Base-by-base conservation (phyloP, 2,113 vertebrate genomes). In the Scomber colias region DNA sequence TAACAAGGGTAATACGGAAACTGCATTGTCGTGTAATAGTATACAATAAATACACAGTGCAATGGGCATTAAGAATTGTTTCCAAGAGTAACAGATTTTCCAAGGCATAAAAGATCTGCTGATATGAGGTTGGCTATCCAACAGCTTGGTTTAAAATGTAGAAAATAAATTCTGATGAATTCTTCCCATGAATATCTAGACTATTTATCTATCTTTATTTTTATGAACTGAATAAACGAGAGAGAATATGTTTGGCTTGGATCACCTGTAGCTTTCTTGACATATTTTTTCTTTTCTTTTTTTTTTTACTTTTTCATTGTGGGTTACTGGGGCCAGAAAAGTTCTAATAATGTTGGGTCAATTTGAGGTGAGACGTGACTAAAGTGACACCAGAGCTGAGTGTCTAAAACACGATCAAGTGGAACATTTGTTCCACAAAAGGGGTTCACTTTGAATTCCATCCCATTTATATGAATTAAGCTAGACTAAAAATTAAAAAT, bases 1-100 rank as follows among this genome's bases (percentile, higher is more conserved):
- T 84, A 93, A 90, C 87, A 84, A 84, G 68, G 56, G 63, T 85
- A 86, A 90, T 87, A 78, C 85, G 81, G 85, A 90, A 92, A 92
- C 69, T 70, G 68, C 55, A 77, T 53, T 73, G 63, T 76, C 5
- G 15, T 79, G 79, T 87, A 88, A 90, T 75, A 74, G 65, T 73
- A 85, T 81, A 85, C 54, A 62, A 67, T 80, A 88, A 91, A 84
- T 77, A 83, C 46, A 9, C 60, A 49, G 69, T 46, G 55, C 27
- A 75, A 70, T 5, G 35, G 66, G 62, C 62, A 57, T 83, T 57
- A 64, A 79, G 57, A 51, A 66, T 27, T 19, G 35, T 35, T 79
- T 35, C 67, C 21, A 44, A 63, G 31, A 54, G 40, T 49, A 40
- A 77, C 55, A 35, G 44, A 74, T 50, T 79, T 68, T 49, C 53